Evolutionary conservation across 1,140 invertebrate genomes (phyloP).

Genomic region (Habropoda laboriosa): DNA sequence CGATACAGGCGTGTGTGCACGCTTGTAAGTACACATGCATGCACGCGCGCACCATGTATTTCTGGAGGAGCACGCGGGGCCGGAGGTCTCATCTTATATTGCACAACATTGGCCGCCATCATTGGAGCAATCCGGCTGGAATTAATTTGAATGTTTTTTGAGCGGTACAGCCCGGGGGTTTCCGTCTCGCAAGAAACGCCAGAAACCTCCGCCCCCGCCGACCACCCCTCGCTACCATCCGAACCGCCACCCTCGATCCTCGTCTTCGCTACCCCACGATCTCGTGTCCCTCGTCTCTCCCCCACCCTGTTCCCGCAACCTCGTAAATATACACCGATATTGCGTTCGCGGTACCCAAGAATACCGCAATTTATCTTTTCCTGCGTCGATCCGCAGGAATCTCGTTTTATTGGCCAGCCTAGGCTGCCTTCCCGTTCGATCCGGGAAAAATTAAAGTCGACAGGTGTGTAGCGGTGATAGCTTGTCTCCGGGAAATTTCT

Average conservation of each 20-base stretch:
- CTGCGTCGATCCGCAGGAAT: slow-evolving; percentile 67
- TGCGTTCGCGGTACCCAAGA: slow-evolving; percentile 63
- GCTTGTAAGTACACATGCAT: slow-evolving; percentile 26
- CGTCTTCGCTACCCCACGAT: slow-evolving; percentile 49
- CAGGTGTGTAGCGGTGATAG: not conserved
- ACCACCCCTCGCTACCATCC: slow-evolving; percentile 37
- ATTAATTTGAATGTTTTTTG: slow-evolving; percentile 81
- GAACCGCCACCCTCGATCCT: slow-evolving; percentile 36
- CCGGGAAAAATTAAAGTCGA: not conserved
- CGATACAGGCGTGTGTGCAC: slow-evolving; percentile 1
- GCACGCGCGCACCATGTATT: slow-evolving; percentile 13
- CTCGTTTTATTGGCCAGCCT: slow-evolving; percentile 62
- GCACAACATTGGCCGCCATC: slow-evolving; percentile 79
- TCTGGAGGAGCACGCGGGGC: slow-evolving; percentile 21
- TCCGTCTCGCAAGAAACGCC: slow-evolving; percentile 72
- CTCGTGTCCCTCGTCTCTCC: slow-evolving; percentile 41
- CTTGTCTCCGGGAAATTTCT: too few species aligned
- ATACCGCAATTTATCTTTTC: slow-evolving; percentile 74
- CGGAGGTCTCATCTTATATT: slow-evolving; percentile 71
- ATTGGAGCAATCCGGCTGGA: slow-evolving; percentile 75
- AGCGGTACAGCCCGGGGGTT: slow-evolving; percentile 70
- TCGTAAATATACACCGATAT: slow-evolving; percentile 76
- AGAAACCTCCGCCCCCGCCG: slow-evolving; percentile 41
- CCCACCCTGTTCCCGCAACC: slow-evolving; percentile 31
- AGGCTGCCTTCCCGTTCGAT: not conserved